Conservation (phyloP, 2,113 vertebrate species). For the Mohoua ochrocephala region DNA sequence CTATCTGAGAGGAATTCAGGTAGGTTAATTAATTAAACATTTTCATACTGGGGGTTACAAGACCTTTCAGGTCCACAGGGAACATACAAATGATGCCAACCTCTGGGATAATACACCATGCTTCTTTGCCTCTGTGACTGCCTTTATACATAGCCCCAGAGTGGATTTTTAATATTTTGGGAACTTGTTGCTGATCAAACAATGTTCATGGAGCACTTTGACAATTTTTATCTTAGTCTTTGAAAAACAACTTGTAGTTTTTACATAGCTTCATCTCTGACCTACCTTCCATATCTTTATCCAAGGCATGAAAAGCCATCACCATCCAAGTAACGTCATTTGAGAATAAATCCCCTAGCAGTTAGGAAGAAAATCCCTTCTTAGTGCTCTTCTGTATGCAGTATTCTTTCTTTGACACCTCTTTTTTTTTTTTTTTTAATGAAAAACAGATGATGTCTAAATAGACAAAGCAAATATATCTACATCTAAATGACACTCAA, state of each 20-base stretch:
- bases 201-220: neutral
- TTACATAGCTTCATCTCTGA: neutral
- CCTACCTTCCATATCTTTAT: neutral
- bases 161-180: neutral
- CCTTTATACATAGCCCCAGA: neutral
- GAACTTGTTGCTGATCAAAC: neutral
- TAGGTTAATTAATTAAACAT: slow-evolving; percentile 35
- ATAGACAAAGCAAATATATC: neutral
- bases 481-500: neutral
- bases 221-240: neutral
- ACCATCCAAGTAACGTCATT: neutral
- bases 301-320: neutral
- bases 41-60: neutral
- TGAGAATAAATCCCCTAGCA: neutral
- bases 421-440: neutral
- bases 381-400: neutral
- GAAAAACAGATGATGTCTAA: neutral
- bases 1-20: neutral
- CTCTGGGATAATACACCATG: neutral
- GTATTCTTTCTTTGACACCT: neutral
- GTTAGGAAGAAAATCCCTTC: neutral
- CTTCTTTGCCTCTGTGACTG: neutral
- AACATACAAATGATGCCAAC: neutral
- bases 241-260: neutral
- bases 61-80: neutral